Evolutionary conservation across 2,888 invertebrate genomes (phyloP).

Genomic region (Hipparchia semele): DNA sequence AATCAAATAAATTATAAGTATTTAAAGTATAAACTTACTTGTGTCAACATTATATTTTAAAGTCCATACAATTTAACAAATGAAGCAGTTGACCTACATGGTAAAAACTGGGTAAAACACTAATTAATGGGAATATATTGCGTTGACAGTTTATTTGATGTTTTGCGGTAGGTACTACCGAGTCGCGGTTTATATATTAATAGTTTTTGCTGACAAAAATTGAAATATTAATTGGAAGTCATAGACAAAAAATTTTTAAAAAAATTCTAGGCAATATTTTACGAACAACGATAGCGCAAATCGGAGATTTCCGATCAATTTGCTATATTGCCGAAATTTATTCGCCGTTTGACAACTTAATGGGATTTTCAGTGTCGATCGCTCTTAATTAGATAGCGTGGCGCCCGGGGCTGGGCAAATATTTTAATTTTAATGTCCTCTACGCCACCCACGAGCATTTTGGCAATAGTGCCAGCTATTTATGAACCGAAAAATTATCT

Average conservation of each 20-base stretch:
- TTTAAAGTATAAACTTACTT: no score
- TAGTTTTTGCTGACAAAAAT: constrained; percentile 8
- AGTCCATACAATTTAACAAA: no score
- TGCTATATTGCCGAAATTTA: constrained; percentile 54
- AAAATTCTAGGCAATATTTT: constrained; percentile 18
- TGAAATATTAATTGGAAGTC: constrained; percentile 19
- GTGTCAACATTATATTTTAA: no score
- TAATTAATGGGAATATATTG: neutral
- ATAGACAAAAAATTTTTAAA: neutral
- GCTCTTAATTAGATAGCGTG: constrained; percentile 56
- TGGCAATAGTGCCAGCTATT: constrained; percentile 36
- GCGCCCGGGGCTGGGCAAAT: constrained; percentile 57
- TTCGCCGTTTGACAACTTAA: constrained; percentile 64
- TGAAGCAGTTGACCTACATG: no score
- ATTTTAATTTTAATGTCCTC: constrained; percentile 59
- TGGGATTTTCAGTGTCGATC: constrained; percentile 59
- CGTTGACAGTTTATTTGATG: constrained; percentile 12
- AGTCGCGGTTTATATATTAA: neutral
- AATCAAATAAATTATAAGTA: no score
- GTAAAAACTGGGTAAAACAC: no score
- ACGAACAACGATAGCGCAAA: constrained; percentile 31
- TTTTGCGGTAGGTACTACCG: neutral
- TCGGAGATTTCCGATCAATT: constrained; percentile 50
- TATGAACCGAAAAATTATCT: constrained; percentile 20
- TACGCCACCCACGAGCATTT: constrained; percentile 65